Evolutionary conservation across 92 coral and sea anemone genomes (phyloP), one percentile per base, ranked within the genome.

Genomic region (Zoanthus gigantus): DNA sequence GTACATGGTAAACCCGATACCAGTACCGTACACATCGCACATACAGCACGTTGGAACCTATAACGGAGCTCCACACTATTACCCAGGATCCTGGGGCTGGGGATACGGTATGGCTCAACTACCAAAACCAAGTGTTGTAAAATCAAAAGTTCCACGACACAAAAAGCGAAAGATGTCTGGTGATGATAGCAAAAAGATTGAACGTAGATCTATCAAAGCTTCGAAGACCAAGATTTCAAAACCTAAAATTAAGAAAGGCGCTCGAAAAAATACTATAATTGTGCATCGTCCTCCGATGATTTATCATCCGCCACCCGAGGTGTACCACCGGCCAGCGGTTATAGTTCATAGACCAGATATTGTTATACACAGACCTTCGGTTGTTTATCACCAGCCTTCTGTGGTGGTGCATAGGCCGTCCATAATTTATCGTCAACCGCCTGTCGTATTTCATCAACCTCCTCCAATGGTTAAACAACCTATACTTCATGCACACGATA

Each of bases 251-350:
- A 89, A 82, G n/a, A 29, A 68, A 14, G 98, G 96, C 9, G 86
- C 90, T 57, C 90, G 93, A 29, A 97, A 95, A 89, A 94, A 97
- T 65, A 72, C 96, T 50, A 95, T 97, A 15, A 79, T 97, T 14
- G 93, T 97, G 77, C 94, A 90, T 73, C 95, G 99, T 48, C 99
- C 99, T 67, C 88, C 98, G 56, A 88, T 97, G 11, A 86, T 97
- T 29, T 97, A 95, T 85, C 99, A 97, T 74, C 99, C 99, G 17
- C 95, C 99, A 15, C 98, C 99, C 44, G 99, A 97, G 71, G 93
- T 97, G 14, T 95, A 93, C 86, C 96, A 97, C 68, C 93, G 96
- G 23, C 97, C 99, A 32, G 94, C 93, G 71, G 92, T 95, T 37
- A 88, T 97, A n/a, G 85, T 97, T 12, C 98, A 97, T 63, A 89